Evolutionary conservation across 2,113 vertebrate species (phyloP).

Genomic region (Xyliphius kryptos): DNA sequence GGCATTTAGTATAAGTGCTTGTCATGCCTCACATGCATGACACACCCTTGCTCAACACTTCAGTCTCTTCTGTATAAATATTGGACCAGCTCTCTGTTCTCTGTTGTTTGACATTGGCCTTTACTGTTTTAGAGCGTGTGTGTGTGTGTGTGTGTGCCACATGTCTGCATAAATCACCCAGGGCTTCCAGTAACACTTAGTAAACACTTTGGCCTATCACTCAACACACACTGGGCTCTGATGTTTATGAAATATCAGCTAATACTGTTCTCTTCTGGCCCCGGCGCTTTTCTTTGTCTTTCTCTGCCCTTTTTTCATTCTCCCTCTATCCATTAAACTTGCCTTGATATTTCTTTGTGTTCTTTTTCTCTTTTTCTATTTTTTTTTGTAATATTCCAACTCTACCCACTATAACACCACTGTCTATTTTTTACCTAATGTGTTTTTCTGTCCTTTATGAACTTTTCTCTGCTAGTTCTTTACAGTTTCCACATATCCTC

Average conservation of each 20-base stretch:
- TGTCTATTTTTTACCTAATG: too few relatives aligned
- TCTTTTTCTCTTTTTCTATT: too few relatives aligned
- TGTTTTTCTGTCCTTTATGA: too few relatives aligned
- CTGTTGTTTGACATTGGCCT: slow-evolving; percentile 21
- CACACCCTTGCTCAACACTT: slow-evolving; percentile 28
- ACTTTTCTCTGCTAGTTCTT: too few relatives aligned
- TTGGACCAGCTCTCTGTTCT: slow-evolving; percentile 15
- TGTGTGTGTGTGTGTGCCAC: slow-evolving; percentile 8
- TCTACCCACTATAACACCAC: too few relatives aligned
- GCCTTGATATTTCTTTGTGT: too few relatives aligned
- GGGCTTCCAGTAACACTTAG: slow-evolving; percentile 31
- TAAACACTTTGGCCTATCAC: slow-evolving; percentile 40
- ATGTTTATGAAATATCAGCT: slow-evolving; percentile 39
- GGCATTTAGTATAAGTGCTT: slow-evolving; percentile 6
- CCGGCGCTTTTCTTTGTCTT: slow-evolving; percentile 3
- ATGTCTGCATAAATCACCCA: slow-evolving; percentile 28
- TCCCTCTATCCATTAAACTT: not conserved
- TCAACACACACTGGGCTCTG: slow-evolving; percentile 21
- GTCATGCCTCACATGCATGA: slow-evolving; percentile 16
- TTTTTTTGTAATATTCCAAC: too few relatives aligned
- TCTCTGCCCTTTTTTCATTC: not conserved
- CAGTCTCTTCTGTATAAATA: slow-evolving; percentile 35
- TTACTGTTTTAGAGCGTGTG: slow-evolving; percentile 15
- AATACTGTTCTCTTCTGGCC: slow-evolving; percentile 16
- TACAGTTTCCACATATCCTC: too few relatives aligned